phyloP scores from a whole-genome alignment of 1,140 invertebrate species.

The Heliconius hewitsoni region DNA sequence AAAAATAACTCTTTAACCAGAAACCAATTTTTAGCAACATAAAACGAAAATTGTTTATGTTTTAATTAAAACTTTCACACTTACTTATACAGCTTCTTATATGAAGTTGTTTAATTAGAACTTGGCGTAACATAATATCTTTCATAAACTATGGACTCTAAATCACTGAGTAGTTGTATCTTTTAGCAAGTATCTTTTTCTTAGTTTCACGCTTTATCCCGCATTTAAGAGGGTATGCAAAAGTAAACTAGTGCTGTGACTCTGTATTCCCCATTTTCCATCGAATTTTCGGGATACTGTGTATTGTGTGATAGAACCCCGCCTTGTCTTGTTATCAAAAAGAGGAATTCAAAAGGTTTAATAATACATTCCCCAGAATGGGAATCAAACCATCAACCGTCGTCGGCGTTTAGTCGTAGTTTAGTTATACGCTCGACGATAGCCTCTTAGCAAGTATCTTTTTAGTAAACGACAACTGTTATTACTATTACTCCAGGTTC shows the following conservation, averaged over 20 bases:
- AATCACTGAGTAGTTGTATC: not conserved
- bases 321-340: not conserved
- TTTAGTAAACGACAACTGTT: too few species aligned
- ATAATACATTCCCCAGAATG: too few species aligned
- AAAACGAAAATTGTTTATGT: conserved; percentile 7
- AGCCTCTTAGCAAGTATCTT: too few species aligned
- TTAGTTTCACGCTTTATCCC: too few species aligned
- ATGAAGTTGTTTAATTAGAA: not conserved
- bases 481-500: too few species aligned
- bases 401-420: too few species aligned
- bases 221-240: too few species aligned
- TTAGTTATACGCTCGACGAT: too few species aligned
- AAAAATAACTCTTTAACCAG: not conserved
- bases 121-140: not conserved
- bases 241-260: not conserved
- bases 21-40: not conserved
- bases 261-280: not conserved
- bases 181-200: not conserved
- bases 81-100: not conserved
- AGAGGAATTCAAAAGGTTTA: not conserved
- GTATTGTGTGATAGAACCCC: not conserved
- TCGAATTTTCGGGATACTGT: not conserved
- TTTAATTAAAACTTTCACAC: conserved; percentile 23
- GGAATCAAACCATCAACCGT: too few species aligned
- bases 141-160: not conserved